These are phyloP conservation scores for Halichoeres trimaculatus DNA, from an alignment of 2,113 vertebrate genomes.

Conservation along the genomic window DNA sequence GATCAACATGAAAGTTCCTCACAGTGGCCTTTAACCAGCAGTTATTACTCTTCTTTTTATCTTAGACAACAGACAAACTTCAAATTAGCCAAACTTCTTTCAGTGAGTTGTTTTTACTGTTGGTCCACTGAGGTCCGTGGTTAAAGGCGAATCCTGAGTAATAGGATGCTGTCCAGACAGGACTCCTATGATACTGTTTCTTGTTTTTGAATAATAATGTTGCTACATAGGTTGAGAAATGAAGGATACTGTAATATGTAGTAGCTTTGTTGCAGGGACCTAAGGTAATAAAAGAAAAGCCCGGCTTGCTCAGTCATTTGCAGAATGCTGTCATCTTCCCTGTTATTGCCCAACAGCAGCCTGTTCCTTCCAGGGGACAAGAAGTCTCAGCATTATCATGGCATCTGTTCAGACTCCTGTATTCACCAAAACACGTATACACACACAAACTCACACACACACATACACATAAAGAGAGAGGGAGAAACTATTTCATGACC, in stretches of 20 bases:
- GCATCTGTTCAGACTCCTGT: slow-evolving; percentile 64
- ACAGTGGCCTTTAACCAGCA: no score
- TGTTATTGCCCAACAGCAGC: slow-evolving; percentile 61
- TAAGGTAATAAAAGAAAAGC: slow-evolving; percentile 44
- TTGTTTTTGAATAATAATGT: not conserved
- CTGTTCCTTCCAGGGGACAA: slow-evolving; percentile 54
- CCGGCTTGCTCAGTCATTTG: slow-evolving; percentile 63
- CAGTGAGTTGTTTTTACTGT: no score
- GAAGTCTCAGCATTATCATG: slow-evolving; percentile 64
- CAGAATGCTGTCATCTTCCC: slow-evolving; percentile 44
- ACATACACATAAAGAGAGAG: slow-evolving; percentile 1
- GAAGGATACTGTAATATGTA: no score
- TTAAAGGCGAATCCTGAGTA: no score
- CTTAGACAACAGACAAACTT: no score
- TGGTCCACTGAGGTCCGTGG: no score
- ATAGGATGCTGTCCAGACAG: no score
- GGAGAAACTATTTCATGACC: slow-evolving; percentile 29
- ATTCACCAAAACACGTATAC: slow-evolving; percentile 24
- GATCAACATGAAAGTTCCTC: no score
- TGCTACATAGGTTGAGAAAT: not conserved
- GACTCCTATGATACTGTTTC: not conserved
- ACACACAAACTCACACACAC: no score
- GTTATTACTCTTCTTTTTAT: no score
- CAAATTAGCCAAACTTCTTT: no score
- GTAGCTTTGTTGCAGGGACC: slow-evolving; percentile 25